phyloP scores from a whole-genome alignment of 2,113 vertebrate genomes.

The Sterna hirundo region DNA sequence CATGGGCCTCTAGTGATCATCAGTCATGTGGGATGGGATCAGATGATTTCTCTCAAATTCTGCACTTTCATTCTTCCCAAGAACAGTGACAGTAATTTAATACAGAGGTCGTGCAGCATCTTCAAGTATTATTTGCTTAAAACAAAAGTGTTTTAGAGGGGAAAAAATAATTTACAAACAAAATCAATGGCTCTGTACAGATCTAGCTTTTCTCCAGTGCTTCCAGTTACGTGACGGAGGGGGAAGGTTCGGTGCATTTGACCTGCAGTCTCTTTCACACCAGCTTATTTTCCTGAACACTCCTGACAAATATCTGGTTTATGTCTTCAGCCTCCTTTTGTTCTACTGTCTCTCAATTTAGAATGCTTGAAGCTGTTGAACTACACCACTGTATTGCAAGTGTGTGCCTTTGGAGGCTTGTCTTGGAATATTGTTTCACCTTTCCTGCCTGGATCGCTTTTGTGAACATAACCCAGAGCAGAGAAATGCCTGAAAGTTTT shows the following conservation, averaged over 20 bases:
- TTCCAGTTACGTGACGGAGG: background rate
- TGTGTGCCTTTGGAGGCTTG: background rate
- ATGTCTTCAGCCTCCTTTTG: background rate
- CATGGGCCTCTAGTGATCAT: background rate
- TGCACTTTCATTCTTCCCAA: background rate
- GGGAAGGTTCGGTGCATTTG: background rate
- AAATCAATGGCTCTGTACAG: background rate
- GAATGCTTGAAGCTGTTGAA: background rate
- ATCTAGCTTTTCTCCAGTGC: background rate
- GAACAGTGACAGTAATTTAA: background rate
- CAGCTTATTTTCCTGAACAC: background rate
- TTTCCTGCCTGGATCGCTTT: background rate
- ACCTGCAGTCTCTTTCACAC: background rate
- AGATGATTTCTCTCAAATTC: background rate
- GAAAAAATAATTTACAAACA: background rate
- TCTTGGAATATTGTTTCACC: background rate
- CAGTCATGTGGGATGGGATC: background rate
- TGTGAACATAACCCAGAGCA: background rate
- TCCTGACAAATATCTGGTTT: background rate
- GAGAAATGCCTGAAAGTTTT: background rate
- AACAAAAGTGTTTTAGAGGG: background rate
- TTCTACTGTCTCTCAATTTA: background rate
- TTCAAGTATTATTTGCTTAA: background rate
- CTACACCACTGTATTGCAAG: background rate
- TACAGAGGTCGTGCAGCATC: background rate